Conservation (phyloP, 2,797 vertebrate species). For the Octomys mimax region DNA sequence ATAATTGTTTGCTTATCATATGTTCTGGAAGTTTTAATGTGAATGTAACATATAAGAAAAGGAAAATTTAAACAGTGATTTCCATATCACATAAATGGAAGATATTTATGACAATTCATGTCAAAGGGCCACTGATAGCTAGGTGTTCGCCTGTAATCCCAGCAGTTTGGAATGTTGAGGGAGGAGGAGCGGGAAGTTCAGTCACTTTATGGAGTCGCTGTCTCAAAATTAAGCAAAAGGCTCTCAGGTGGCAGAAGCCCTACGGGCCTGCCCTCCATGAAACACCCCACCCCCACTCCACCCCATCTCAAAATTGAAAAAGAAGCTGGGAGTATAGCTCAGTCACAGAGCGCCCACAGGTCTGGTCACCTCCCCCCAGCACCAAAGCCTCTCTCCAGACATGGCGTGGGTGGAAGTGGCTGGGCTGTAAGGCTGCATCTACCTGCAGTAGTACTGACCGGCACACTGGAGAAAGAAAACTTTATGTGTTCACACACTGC, state of each 20-base stretch:
- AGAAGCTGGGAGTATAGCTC: background rate
- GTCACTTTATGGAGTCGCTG: background rate
- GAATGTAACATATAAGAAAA: background rate
- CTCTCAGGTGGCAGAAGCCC: no score
- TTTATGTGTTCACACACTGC: background rate
- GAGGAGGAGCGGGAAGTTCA: background rate
- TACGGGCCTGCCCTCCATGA: no score
- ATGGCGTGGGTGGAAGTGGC: background rate
- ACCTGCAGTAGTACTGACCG: background rate
- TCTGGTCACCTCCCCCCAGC: background rate
- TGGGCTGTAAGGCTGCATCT: background rate
- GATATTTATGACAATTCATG: background rate
- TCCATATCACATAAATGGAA: background rate
- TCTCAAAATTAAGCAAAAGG: background rate
- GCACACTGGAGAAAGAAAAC: background rate
- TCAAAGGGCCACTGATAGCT: background rate
- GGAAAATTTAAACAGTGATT: background rate
- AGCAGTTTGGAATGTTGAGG: background rate
- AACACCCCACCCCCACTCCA: no score
- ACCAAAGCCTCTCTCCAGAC: background rate
- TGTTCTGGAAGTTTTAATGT: background rate
- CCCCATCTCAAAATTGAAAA: background rate
- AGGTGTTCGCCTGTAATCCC: background rate
- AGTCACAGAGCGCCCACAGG: background rate
- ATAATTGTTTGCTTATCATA: background rate